Evolutionary conservation across 2,888 invertebrate genomes (phyloP).

Genomic region (Esperia sulphurella): DNA sequence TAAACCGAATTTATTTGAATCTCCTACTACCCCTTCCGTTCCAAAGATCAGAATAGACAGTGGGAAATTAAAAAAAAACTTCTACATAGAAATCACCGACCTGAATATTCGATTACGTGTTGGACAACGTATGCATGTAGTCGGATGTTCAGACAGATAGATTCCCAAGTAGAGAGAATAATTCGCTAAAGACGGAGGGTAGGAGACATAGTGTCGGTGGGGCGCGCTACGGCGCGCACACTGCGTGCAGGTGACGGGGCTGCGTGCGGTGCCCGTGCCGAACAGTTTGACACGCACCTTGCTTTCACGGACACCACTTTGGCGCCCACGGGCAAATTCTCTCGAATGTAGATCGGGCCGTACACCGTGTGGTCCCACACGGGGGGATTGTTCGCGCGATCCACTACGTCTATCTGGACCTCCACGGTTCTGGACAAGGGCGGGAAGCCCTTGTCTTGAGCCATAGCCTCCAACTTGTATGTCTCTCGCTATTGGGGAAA

Average conservation of each 20-base stretch:
- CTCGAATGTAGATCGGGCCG: slow-evolving; percentile 98
- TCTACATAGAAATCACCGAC: no score
- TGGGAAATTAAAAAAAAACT: no score
- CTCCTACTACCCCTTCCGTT: background rate
- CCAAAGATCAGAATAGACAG: no score
- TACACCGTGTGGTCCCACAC: slow-evolving; percentile 98
- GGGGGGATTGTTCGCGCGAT: slow-evolving; percentile 98
- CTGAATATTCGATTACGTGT: background rate
- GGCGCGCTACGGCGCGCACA: slow-evolving; percentile 47
- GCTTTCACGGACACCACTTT: slow-evolving; percentile 99
- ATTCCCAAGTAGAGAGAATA: background rate
- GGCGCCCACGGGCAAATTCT: slow-evolving; percentile 98
- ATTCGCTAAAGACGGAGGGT: slow-evolving; percentile 5
- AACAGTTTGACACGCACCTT: slow-evolving; percentile 89
- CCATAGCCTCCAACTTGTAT: slow-evolving; percentile 98
- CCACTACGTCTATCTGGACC: slow-evolving; percentile 99
- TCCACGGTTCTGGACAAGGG: slow-evolving; percentile 97
- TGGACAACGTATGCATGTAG: background rate
- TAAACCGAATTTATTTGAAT: slow-evolving; percentile 10
- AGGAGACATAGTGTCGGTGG: slow-evolving; percentile 16
- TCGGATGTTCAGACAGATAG: background rate
- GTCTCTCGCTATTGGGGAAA: slow-evolving; percentile 92
- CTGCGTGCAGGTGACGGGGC: slow-evolving; percentile 77
- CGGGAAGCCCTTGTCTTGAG: slow-evolving; percentile 98
- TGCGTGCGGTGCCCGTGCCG: slow-evolving; percentile 82